These are phyloP conservation scores for Takifugu ocellatus DNA, from an alignment of 2,797 vertebrate genomes.

Conservation along the genomic window DNA sequence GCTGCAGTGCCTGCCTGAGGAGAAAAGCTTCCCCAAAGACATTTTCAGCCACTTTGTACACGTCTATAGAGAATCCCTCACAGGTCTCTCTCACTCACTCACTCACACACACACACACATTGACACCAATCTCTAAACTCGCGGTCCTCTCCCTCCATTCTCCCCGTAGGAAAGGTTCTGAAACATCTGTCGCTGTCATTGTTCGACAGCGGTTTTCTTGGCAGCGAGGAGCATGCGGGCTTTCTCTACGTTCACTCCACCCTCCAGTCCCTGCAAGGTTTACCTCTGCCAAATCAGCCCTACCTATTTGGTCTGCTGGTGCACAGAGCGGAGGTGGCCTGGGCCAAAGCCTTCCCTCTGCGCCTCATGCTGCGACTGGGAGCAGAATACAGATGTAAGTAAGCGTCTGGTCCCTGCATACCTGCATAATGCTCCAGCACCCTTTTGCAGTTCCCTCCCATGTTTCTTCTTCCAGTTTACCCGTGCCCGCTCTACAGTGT, in stretches of 20 bases:
- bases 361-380: conserved; percentile 95
- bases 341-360: conserved; percentile 96
- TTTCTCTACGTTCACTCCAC: conserved; percentile 92
- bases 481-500: conserved; percentile 97
- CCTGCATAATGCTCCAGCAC: neutral
- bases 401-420: neutral
- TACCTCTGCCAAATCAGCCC: conserved; percentile 92
- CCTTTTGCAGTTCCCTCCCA: neutral
- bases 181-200: conserved; percentile 91
- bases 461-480: conserved; percentile 80
- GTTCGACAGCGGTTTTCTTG: conserved; percentile 87
- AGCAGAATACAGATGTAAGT: conserved; percentile 95
- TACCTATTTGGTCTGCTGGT: conserved; percentile 96
- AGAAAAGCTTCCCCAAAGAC: conserved; percentile 96
- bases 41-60: conserved; percentile 96
- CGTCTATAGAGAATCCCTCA: conserved; percentile 91
- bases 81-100: conserved; percentile 72
- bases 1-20: conserved; percentile 93
- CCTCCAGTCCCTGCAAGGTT: conserved; percentile 94
- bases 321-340: conserved; percentile 93
- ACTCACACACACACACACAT: too few relatives aligned
- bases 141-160: conserved; percentile 1
- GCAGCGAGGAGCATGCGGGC: conserved; percentile 92
- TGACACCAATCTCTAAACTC: neutral
- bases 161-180: conserved; percentile 85